A percentile compares a stretch with the other conserved stretches of the same genome.
Conservation (phyloP, 2,888 invertebrate species). For the Synergus laeviventris region DNA sequence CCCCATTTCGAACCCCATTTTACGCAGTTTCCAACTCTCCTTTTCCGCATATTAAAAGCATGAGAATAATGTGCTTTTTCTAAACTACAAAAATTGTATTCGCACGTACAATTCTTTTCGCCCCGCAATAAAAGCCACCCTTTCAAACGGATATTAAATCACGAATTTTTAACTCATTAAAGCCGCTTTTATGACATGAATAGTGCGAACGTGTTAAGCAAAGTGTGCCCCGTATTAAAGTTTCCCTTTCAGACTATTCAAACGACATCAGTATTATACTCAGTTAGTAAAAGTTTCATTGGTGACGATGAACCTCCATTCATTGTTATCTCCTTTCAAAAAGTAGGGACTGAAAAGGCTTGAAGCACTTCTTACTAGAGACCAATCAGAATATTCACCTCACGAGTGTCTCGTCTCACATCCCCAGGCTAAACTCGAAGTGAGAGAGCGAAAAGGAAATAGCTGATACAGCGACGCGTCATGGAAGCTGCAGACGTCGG, state of each 20-base stretch:
- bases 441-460: conserved; percentile 34
- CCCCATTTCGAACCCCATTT: too few species aligned
- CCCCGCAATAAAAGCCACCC: neutral
- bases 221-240: conserved; percentile 1
- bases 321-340: conserved; percentile 36
- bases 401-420: conserved; percentile 37
- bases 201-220: conserved; percentile 38
- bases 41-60: neutral
- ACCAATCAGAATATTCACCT: conserved; percentile 35
- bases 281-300: conserved; percentile 35
- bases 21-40: too few species aligned
- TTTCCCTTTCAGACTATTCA: conserved; percentile 26
- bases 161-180: neutral
- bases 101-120: neutral
- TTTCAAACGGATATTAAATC: neutral
- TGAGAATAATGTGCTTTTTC: neutral
- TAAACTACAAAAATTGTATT: neutral
- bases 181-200: conserved; percentile 13
- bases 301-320: conserved; percentile 32
- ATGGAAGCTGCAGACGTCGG: conserved; percentile 31
- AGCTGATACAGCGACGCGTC: conserved; percentile 39
- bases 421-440: conserved; percentile 22
- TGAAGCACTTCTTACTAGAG: conserved; percentile 30
- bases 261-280: conserved; percentile 32
- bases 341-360: conserved; percentile 25